These are phyloP conservation scores for Penelope pileata DNA, from an alignment of 2,113 vertebrate species.

Conservation along the genomic window DNA sequence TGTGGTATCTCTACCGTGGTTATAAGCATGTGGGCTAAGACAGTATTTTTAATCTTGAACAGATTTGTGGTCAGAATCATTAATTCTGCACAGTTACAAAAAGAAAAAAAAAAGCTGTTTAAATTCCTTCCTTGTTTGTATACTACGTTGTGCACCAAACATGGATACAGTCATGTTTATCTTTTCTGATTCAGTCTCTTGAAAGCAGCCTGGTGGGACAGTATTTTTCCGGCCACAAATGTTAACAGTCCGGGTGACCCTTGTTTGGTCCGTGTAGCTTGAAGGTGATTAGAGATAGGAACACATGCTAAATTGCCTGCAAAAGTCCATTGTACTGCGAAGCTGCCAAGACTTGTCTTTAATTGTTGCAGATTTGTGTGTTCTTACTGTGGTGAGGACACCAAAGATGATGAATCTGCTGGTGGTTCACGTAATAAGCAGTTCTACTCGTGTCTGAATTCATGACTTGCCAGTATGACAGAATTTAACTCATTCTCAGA, in stretches of 20 bases:
- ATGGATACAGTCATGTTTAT: background rate
- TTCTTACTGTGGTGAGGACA: background rate
- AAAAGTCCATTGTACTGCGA: background rate
- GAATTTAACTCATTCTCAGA: background rate
- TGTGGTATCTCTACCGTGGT: background rate
- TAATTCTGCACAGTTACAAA: background rate
- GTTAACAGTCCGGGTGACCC: conserved; percentile 13
- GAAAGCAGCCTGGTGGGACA: conserved; percentile 15
- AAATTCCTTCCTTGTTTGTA: background rate
- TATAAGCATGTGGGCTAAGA: background rate
- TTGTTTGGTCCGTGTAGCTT: conserved; percentile 5
- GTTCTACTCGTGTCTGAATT: background rate
- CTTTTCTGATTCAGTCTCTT: conserved; percentile 3
- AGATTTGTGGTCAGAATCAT: background rate
- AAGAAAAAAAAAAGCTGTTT: background rate
- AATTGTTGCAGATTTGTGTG: background rate
- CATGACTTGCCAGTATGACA: background rate
- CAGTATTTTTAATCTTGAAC: background rate
- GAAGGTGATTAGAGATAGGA: conserved; percentile 47
- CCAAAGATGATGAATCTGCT: background rate
- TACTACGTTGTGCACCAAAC: background rate
- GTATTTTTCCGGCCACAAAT: background rate
- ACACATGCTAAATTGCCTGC: background rate
- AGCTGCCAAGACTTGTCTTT: conserved; percentile 5
- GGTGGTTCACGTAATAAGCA: background rate